A percentile compares a stretch with the other conserved stretches of the same genome.
Evolutionary conservation across 2,888 invertebrate species (phyloP).

Genomic region (Alsophila aescularia): DNA sequence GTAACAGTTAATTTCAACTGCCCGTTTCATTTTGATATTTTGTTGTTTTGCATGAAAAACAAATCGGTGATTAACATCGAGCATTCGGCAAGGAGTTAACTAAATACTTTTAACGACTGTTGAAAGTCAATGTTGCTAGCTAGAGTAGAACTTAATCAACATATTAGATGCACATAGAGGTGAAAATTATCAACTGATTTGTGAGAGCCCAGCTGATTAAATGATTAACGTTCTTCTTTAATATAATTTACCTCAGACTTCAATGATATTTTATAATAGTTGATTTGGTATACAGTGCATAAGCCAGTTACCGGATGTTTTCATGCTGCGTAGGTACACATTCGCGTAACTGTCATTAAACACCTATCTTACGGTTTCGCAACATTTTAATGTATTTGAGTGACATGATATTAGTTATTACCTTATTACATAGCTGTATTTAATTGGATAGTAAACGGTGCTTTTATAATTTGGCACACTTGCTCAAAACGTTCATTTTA

Average conservation of each 20-base stretch:
- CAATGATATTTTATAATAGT: not conserved
- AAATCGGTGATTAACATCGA: no score
- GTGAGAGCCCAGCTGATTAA: no score
- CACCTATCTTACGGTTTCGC: conserved; percentile 27
- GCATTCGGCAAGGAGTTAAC: no score
- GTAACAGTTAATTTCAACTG: no score
- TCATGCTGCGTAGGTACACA: not conserved
- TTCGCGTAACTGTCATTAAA: conserved; percentile 17
- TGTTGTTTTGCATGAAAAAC: no score
- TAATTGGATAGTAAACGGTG: conserved; percentile 33
- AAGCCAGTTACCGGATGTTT: conserved; percentile 6
- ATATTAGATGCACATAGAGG: no score
- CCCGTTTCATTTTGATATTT: no score
- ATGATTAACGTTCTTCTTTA: not conserved
- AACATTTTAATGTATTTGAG: conserved; percentile 30
- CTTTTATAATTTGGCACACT: conserved; percentile 40
- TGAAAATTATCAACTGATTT: no score
- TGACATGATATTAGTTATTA: conserved; percentile 35
- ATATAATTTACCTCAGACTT: not conserved
- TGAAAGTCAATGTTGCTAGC: no score
- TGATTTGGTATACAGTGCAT: not conserved
- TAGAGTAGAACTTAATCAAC: no score
- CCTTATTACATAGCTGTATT: conserved; percentile 34
- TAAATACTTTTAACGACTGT: no score
- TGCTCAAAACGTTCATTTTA: conserved; percentile 26